These are phyloP conservation scores for Bellardia bayeri DNA, from an alignment of 2,888 invertebrate genomes.

Conservation along the genomic window DNA sequence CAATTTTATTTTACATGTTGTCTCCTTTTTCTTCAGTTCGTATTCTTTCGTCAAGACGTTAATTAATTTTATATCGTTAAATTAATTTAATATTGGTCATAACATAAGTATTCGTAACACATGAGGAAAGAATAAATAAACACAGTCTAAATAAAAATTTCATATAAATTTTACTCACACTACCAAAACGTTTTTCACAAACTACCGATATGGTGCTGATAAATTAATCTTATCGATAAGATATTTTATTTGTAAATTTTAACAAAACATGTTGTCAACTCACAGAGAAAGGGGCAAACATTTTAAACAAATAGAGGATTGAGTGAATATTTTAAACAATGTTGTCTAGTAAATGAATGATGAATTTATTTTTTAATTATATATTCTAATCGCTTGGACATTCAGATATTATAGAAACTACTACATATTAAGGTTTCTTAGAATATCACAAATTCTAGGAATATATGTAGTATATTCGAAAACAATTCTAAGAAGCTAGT, in stretches of 20 bases:
- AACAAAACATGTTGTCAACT: not conserved
- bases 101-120: too few species aligned
- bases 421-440: too few species aligned
- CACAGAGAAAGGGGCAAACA: not conserved
- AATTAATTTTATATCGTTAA: too few species aligned
- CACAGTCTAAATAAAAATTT: not conserved
- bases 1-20: too few species aligned
- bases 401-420: too few species aligned
- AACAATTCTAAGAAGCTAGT: too few species aligned
- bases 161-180: not conserved
- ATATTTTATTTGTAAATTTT: not conserved
- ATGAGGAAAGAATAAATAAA: not conserved
- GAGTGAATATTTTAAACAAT: not conserved
- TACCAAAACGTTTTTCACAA: not conserved
- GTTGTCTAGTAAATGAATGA: not conserved
- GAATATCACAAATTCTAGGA: too few species aligned
- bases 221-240: not conserved
- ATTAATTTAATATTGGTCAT: too few species aligned
- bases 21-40: too few species aligned
- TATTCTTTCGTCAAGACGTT: too few species aligned
- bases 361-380: not conserved
- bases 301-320: not conserved
- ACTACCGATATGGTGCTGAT: not conserved
- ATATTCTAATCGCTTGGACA: too few species aligned
- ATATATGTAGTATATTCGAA: too few species aligned